Conservation (phyloP, 2,113 vertebrate species). For the Cyanoramphus novaezelandiae region DNA sequence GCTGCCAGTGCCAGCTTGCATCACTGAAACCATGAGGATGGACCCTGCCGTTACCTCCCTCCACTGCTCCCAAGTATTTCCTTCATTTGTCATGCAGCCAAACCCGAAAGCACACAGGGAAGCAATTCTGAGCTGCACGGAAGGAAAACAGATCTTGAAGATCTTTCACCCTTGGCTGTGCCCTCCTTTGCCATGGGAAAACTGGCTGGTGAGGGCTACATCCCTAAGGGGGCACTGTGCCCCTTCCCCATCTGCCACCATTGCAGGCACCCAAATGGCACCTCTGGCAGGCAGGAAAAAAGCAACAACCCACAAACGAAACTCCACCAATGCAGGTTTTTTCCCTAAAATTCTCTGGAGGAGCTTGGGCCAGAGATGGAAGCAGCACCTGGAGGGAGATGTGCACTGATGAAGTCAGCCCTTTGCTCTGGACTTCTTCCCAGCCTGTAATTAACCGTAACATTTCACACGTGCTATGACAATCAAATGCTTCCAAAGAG, state of each 20-base stretch:
- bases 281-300: not conserved
- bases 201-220: fast-evolving
- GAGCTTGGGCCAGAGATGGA: not conserved
- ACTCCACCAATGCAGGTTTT: not conserved
- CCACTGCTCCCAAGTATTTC: constrained; percentile 15
- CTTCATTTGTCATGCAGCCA: not conserved
- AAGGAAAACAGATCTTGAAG: not conserved
- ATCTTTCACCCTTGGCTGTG: not conserved
- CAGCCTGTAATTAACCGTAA: not conserved
- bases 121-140: not conserved
- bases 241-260: not conserved
- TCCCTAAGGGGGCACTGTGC: not conserved
- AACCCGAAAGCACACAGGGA: not conserved
- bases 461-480: fast-evolving
- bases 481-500: fast-evolving
- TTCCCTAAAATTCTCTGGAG: not conserved
- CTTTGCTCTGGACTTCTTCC: not conserved
- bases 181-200: not conserved
- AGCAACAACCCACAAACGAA: not conserved
- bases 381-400: not conserved
- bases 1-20: not conserved
- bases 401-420: not conserved
- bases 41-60: not conserved
- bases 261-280: fast-evolving
- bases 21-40: not conserved